Conservation (phyloP, 2,113 vertebrate genomes). For the Salvelinus sp. region DNA sequence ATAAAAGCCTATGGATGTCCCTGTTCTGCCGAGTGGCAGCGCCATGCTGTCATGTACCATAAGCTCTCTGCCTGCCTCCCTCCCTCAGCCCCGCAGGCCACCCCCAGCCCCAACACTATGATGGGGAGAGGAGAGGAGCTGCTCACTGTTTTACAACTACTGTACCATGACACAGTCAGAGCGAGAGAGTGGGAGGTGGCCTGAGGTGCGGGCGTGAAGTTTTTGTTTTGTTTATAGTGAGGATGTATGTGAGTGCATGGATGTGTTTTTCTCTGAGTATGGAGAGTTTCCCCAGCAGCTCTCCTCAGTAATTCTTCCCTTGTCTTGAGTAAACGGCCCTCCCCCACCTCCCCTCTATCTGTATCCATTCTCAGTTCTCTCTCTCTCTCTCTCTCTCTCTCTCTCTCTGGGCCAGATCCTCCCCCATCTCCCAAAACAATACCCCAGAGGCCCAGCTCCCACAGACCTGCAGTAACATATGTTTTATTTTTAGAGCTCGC, state of each 20-base stretch:
- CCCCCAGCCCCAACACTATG: background rate
- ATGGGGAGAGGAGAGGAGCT: background rate
- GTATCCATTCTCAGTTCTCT: constrained; percentile 40
- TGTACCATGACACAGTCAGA: background rate
- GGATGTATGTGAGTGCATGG: background rate
- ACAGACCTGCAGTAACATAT: constrained; percentile 72
- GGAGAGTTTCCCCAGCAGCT: constrained; percentile 9
- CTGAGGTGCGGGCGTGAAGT: background rate
- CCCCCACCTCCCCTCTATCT: constrained; percentile 26
- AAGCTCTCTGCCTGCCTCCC: constrained; percentile 1
- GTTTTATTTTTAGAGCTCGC: constrained; percentile 78
- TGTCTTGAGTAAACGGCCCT: constrained; percentile 36
- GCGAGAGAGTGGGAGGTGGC: background rate
- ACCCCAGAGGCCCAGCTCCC: constrained; percentile 60
- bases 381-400: constrained; percentile 8
- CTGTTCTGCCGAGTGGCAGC: constrained; percentile 38
- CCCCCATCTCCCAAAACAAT: constrained; percentile 74
- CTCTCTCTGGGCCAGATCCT: constrained; percentile 42
- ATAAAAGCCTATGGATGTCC: constrained; percentile 42
- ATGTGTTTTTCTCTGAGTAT: background rate
- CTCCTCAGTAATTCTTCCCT: constrained; percentile 1
- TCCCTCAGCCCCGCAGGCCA: background rate
- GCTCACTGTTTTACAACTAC: background rate
- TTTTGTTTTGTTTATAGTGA: background rate
- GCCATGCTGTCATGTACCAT: constrained; percentile 26